Evolutionary conservation across 1,140 invertebrate genomes (phyloP), one percentile per base, ranked within the genome.

Genomic region (Camponotus vicinus): DNA sequence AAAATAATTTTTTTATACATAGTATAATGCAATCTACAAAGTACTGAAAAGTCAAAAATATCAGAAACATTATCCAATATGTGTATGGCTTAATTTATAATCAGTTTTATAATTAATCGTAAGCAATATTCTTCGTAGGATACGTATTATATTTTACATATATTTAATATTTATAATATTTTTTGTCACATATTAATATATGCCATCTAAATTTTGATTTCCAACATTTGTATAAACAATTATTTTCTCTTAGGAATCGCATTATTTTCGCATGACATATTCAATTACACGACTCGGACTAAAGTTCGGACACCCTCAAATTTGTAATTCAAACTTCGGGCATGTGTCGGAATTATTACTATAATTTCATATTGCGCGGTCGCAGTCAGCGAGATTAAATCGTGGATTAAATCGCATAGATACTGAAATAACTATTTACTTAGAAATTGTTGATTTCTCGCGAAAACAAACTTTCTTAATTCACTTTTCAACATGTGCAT

Each of bases 291-390:
- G 6, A 80, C 21, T 80, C 37, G 13, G 13, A 13, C 34, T n/a
- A 57, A 80, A 70, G 49, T 80, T 80, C 66, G 37, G 34, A 37
- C 45, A 70, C 37, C 9, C 52, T 79, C 49, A 80, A 80, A 80
- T 52, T 70, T 83, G 21, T 73, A 70, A 76, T 85, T 86, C 64
- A 69, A 82, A 80, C 59, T 61, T 86, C 55, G 61, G 34, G 40
- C 61, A 67, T 89, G 69, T 80, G 70, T 80, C 57, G 32, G 70
- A 57, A 61, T 76, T 57, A 55, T 76, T 73, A 5, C 32, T 80
- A 40, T 71, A 86, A 79, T 73, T 71, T 59, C 37, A 9, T 42
- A 70, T 80, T 70, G 78, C 18, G 64, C 9, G 5, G 42, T 49
- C 52, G 49, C 78, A 70, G n/a, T 70, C 34, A 21, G 11, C 34